These are phyloP conservation scores for Tipula helvola DNA, from an alignment of 2,888 invertebrate species.

Conservation along the genomic window DNA sequence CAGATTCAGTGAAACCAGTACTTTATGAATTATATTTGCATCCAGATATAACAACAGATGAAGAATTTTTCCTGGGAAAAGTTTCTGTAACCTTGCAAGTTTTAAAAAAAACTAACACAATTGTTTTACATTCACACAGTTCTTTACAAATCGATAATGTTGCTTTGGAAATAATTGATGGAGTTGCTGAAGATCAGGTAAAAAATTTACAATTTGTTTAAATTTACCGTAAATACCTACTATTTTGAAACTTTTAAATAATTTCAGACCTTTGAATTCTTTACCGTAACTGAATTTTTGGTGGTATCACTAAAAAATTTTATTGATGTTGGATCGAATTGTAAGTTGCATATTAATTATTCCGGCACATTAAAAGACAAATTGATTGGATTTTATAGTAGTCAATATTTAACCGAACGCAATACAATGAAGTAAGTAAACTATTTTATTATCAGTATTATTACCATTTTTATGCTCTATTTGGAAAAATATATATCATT, in stretches of 20 bases:
- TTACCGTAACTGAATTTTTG: constrained; percentile 34
- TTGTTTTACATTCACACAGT: constrained; percentile 49
- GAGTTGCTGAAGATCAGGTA: constrained; percentile 19
- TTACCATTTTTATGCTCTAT: background rate
- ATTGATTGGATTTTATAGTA: constrained; percentile 62
- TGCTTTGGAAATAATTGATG: constrained; percentile 13
- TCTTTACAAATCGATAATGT: background rate
- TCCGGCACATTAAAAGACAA: constrained; percentile 49
- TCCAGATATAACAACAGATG: constrained; percentile 43
- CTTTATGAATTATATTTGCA: constrained; percentile 54
- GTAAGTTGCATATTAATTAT: constrained; percentile 47
- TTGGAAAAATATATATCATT: background rate
- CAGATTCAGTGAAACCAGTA: constrained; percentile 43
- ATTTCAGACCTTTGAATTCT: constrained; percentile 11
- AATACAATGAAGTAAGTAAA: background rate
- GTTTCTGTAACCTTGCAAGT: constrained; percentile 40
- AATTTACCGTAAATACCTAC: background rate
- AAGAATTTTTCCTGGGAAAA: constrained; percentile 43
- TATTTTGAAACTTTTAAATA: background rate
- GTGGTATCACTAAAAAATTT: constrained; percentile 30
- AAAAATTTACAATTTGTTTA: background rate
- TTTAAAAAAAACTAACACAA: constrained; percentile 32
- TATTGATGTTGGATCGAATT: constrained; percentile 27
- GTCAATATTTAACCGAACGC: constrained; percentile 36
- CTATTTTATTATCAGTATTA: background rate